A percentile compares a stretch with the other conserved stretches of the same genome.
These are phyloP conservation scores for Aethes cnicana DNA, from an alignment of 2,888 invertebrate species.

Conservation along the genomic window DNA sequence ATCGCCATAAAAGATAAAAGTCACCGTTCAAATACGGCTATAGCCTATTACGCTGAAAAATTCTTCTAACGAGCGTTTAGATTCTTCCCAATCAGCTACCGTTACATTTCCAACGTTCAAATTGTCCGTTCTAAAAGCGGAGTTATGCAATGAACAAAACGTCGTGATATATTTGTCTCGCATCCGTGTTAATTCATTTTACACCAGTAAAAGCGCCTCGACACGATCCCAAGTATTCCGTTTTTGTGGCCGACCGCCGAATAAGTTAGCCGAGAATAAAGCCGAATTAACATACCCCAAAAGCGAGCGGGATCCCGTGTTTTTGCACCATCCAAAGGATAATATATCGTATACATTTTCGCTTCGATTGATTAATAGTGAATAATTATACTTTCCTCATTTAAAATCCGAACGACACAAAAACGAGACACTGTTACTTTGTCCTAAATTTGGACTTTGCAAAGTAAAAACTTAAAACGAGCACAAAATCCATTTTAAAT, in stretches of 20 bases:
- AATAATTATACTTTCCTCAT: too few species aligned
- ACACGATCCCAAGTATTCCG: slow-evolving; percentile 67
- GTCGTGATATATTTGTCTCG: slow-evolving; percentile 49
- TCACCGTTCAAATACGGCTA: background rate
- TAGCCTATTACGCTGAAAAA: background rate
- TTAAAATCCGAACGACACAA: too few species aligned
- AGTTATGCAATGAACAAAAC: slow-evolving; percentile 37
- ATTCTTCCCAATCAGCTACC: background rate
- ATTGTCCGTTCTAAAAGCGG: background rate
- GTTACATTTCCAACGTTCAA: background rate
- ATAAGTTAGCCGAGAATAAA: slow-evolving; percentile 66
- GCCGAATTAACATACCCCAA: slow-evolving; percentile 68
- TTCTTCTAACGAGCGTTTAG: background rate
- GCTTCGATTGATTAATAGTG: background rate
- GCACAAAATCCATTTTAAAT: slow-evolving; percentile 5
- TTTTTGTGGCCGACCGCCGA: slow-evolving; percentile 65
- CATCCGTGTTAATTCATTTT: slow-evolving; percentile 59
- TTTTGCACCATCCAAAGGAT: slow-evolving; percentile 15
- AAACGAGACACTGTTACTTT: too few species aligned
- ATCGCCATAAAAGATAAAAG: background rate
- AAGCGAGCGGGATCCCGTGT: slow-evolving; percentile 38
- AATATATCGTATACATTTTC: too few species aligned
- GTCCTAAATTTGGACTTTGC: background rate
- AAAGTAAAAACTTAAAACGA: background rate
- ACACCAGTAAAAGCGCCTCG: slow-evolving; percentile 64